Evolutionary conservation across 2,888 invertebrate genomes (phyloP).

Genomic region (Eupithecia abbreviata): DNA sequence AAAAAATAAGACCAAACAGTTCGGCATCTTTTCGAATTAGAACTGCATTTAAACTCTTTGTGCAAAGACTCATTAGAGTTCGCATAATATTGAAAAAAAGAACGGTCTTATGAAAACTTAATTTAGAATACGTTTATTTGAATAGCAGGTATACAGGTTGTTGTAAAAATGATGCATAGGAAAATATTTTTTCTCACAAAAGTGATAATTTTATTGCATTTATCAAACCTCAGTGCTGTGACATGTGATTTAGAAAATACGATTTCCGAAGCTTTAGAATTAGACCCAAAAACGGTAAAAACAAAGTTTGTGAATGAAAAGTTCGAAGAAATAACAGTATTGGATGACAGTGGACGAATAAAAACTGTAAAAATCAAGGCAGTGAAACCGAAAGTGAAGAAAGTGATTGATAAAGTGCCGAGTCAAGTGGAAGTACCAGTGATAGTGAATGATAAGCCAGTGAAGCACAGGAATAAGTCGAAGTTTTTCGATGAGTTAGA

Average conservation of each 20-base stretch:
- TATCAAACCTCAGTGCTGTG: conserved; percentile 43
- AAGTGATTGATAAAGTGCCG: conserved; percentile 33
- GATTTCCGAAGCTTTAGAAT: conserved; percentile 49
- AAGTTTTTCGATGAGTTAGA: conserved; percentile 89
- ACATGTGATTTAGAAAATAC: conserved; percentile 49
- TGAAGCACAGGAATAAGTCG: conserved; percentile 61
- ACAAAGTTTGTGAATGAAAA: conserved; percentile 45
- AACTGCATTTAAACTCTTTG: conserved; percentile 13
- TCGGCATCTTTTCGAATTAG: conserved; percentile 28
- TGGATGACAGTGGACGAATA: conserved; percentile 67
- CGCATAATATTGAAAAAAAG: conserved; percentile 12
- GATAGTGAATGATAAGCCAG: conserved; percentile 37
- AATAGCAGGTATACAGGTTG: conserved; percentile 9
- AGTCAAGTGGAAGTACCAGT: conserved; percentile 40
- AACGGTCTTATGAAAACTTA: conserved; percentile 22
- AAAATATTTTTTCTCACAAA: conserved; percentile 41
- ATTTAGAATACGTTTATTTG: conserved; percentile 15
- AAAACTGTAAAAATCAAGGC: conserved; percentile 72
- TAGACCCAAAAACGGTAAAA: conserved; percentile 26
- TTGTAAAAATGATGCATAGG: conserved; percentile 30
- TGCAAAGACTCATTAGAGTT: conserved; percentile 3
- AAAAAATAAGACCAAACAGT: conserved; percentile 34
- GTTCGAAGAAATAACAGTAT: conserved; percentile 72
- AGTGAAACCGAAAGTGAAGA: conserved; percentile 51
- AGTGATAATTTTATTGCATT: conserved; percentile 52